Base-by-base conservation (phyloP, 2,113 vertebrate genomes). In the Oreotrochilus melanogaster region DNA sequence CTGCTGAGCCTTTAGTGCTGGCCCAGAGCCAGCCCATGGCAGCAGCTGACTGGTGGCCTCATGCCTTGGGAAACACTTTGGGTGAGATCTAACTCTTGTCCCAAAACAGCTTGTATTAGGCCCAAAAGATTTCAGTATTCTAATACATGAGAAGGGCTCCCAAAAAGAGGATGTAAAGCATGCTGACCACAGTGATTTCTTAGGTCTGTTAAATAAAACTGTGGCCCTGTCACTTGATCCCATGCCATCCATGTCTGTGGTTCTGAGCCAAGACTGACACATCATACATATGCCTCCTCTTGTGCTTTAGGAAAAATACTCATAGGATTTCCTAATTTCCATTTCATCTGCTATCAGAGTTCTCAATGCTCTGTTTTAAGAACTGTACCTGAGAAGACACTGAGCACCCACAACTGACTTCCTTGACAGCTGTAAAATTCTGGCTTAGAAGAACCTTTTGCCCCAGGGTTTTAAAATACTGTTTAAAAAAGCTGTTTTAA, bases 381-480 rank as follows among this genome's bases (percentile, higher is more conserved):
- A 70, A 47, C 21, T 18, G 72, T 71, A 87, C 57, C 70, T 51
- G 61, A 75, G 48, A 31, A 69, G 50, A 51, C 48, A 73, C 1
- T 50, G 35, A 95, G 62, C 33, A 78, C 43, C 18, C 51, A 53
- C 30, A 79, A 58, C 13, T 70, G 37, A 67, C 54, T 73, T 87
- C 61, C 61, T 37, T 58, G 30, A 81, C 39, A 86, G 43, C 5
- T 58, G 10, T 37, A 33, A 89, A 75, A 35, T 61, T 75, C 50
- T 73, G 64, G 19, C 37, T 70, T 71, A 66, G 62, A 89, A 18
- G 11, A 82, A 53, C 22, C n/a, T 70, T 94, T 85, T 75, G 19
- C 53, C 53, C 27, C 25, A 72, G 71, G n/a, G n/a, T 58, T 86
- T 95, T 92, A 48, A 88, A 94, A 80, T 33, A 69, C 37, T 62